Base-by-base conservation (phyloP, 2,797 vertebrate species). In the Luscinia megarhynchos region DNA sequence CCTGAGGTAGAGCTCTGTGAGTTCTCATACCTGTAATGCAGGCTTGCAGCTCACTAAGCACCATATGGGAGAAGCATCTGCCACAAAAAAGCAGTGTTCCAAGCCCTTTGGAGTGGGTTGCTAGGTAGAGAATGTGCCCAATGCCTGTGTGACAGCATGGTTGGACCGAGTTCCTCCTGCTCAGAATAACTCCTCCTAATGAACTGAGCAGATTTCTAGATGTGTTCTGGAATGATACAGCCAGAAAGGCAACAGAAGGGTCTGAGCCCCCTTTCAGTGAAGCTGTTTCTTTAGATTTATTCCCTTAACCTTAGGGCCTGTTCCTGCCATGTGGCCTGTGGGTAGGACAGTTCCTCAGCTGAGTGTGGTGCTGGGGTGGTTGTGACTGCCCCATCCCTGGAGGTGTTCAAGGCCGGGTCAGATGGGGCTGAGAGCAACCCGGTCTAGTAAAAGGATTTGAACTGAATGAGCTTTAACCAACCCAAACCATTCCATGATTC, bases 1-100 rank as follows among this genome's bases (percentile, higher is more conserved):
- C 11, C 43, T 3, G 61, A 61, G 57, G 61, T 7, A 76, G 82
- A 88, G 84, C 76, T 72, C 4, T 34, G 1, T 9, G 30, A 68
- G 62, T 74, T 81, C 55, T 54, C 15, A 43, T 80, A 93, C 82
- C 76, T 93, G 11, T 58, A 78, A n/a, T 0, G 1, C 50, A 63
- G 78, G 48, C 79, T 73, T 59, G 51, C 40, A 53, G 43, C n/a
- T 92, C 48, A 13, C 76, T 55, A 55, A 91, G 59, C 79, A 69
- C 82, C 90, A 95, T 89, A 93, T 83, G 94, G 92, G 57, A 43
- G 89, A 80, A 80, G 90, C 93, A 83, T 95, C 92, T 96, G 90
- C 46, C 72, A 17, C 0, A 18, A 62, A 83, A 75, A 72, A 78
- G 46, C 41, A 27, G 36, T 15, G 43, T 40, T 84, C n/a, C n/a